phyloP scores from a whole-genome alignment of 1,140 invertebrate genomes.

The Neomicropteryx cornuta region DNA sequence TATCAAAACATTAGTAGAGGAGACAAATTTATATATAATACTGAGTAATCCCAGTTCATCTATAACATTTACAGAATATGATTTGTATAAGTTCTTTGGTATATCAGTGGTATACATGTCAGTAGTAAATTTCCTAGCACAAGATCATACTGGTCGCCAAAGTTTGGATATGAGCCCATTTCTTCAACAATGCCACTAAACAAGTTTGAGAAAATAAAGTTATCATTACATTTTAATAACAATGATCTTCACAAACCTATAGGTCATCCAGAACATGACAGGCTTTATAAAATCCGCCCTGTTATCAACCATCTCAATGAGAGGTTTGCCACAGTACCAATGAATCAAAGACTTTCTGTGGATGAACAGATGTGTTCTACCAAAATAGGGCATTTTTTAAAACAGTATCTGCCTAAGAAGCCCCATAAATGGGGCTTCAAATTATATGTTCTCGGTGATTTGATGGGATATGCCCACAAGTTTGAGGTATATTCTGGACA shows the following conservation, averaged over 20 bases:
- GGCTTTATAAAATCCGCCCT: constrained; percentile 24
- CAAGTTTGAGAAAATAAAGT: constrained; percentile 22
- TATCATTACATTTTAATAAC: constrained; percentile 21
- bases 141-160: constrained; percentile 16
- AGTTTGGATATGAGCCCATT: constrained; percentile 20
- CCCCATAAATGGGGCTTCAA: constrained; percentile 28
- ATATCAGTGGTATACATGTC: constrained; percentile 16
- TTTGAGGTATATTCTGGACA: constrained; percentile 17
- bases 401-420: constrained; percentile 22
- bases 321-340: constrained; percentile 22
- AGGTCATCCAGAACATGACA: constrained; percentile 22
- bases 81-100: constrained; percentile 16
- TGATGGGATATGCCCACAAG: constrained; percentile 14
- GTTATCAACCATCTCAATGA: constrained; percentile 23
- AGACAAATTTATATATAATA: constrained; percentile 19
- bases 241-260: constrained; percentile 18
- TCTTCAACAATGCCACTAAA: constrained; percentile 22
- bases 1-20: constrained; percentile 16
- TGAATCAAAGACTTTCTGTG: constrained; percentile 21
- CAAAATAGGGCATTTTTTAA: constrained; percentile 20
- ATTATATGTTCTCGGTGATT: constrained; percentile 21
- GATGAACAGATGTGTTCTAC: constrained; percentile 22
- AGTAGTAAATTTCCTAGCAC: constrained; percentile 15
- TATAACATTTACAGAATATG: constrained; percentile 15
- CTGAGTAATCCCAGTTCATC: constrained; percentile 16